Conservation (phyloP, 1,140 invertebrate genomes). For the Pogonognathellus flavescens region DNA sequence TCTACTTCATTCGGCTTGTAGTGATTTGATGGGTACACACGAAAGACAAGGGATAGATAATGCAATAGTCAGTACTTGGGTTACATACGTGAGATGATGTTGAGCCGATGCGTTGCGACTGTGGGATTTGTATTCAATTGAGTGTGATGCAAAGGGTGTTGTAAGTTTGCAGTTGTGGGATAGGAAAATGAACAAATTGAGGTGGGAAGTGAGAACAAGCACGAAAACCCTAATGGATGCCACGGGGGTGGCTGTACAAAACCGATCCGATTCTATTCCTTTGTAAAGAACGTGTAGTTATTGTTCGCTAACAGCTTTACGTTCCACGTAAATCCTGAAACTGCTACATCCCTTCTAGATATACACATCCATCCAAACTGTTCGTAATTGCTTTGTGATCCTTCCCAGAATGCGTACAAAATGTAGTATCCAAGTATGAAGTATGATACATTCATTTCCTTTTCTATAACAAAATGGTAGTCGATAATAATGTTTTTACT, state of each 20-base stretch:
- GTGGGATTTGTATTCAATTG: background rate
- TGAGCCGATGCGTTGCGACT: background rate
- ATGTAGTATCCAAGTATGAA: too few species aligned
- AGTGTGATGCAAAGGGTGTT: conserved; percentile 9
- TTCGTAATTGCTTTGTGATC: too few species aligned
- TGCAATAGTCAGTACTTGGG: background rate
- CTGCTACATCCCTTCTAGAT: too few species aligned
- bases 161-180: conserved; percentile 14
- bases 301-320: background rate
- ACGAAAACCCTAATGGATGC: conserved; percentile 20
- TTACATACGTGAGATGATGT: background rate
- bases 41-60: background rate
- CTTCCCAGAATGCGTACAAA: too few species aligned
- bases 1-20: background rate
- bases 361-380: too few species aligned
- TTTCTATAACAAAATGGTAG: too few species aligned
- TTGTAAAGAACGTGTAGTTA: background rate
- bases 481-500: too few species aligned
- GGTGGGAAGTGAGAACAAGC: conserved; percentile 32
- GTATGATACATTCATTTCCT: too few species aligned
- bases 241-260: conserved; percentile 5
- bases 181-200: conserved; percentile 42
- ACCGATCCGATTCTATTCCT: conserved; percentile 9
- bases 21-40: background rate
- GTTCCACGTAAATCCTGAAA: background rate